Percentiles rank a stretch among this genome's conserved stretches.
Conservation (phyloP, 2,797 vertebrate species). For the Betta splendens region DNA sequence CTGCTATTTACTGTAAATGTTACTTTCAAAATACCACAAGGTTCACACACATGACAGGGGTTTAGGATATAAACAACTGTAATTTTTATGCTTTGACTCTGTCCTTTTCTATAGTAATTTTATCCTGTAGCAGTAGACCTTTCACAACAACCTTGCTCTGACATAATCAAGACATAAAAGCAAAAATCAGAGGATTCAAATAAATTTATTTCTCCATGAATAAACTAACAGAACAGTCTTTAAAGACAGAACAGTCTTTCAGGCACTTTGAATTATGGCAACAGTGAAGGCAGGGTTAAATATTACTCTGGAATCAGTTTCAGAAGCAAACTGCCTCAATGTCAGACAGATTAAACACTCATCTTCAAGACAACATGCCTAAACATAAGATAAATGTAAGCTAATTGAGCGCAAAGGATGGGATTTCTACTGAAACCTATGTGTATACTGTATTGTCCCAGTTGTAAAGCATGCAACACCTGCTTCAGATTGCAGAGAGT, state of each 20-base stretch:
- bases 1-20: background rate
- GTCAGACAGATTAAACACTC: conserved; percentile 39
- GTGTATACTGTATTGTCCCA: conserved; percentile 42
- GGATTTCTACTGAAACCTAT: conserved; percentile 47
- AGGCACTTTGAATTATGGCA: conserved; percentile 76
- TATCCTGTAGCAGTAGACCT: no score
- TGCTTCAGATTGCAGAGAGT: conserved; percentile 50
- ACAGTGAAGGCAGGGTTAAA: conserved; percentile 68
- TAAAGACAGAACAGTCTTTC: conserved; percentile 62
- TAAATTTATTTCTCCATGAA: conserved; percentile 67
- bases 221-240: conserved; percentile 72
- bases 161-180: no score
- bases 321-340: conserved; percentile 40
- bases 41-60: no score
- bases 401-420: conserved; percentile 40
- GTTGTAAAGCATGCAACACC: conserved; percentile 64
- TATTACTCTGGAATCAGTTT: conserved; percentile 53
- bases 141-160: no score
- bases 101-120: no score
- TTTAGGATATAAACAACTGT: no score
- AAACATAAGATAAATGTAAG: conserved; percentile 43
- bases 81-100: no score
- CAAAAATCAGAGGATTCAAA: conserved; percentile 47
- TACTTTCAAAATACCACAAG: background rate
- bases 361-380: conserved; percentile 50